Evolutionary conservation across 2,113 vertebrate genomes (phyloP).

Genomic region (Pelobates fuscus): DNA sequence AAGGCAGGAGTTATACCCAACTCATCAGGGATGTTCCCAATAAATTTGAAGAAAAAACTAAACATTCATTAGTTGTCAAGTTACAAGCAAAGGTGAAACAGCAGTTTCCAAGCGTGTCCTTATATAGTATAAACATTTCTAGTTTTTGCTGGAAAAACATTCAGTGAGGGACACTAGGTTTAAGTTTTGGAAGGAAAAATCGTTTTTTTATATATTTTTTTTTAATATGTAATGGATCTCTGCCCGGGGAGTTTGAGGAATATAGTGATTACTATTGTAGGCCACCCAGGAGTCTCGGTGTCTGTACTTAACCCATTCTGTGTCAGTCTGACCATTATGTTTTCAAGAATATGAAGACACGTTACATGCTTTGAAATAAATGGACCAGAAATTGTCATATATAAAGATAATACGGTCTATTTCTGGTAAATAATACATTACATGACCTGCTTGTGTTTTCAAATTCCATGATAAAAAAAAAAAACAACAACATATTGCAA

Average conservation of each 20-base stretch:
- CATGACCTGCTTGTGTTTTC: too few relatives aligned
- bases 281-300: constrained; percentile 4
- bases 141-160: constrained; percentile 23
- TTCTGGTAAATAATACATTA: too few relatives aligned
- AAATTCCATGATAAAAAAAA: too few relatives aligned
- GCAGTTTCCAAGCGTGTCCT: neutral
- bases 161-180: neutral
- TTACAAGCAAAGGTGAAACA: constrained; percentile 10
- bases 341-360: too few relatives aligned
- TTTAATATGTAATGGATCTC: constrained; percentile 16
- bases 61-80: neutral
- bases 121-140: constrained; percentile 33
- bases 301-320: neutral
- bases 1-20: constrained; percentile 6
- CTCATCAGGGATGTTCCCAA: constrained; percentile 35
- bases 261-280: neutral
- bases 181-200: constrained; percentile 1
- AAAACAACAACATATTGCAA: too few relatives aligned
- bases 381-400: neutral
- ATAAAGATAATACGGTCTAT: neutral
- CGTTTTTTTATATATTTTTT: neutral
- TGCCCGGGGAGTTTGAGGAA: constrained; percentile 14
- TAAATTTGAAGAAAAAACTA: constrained; percentile 3
- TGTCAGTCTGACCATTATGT: too few relatives aligned
- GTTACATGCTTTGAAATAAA: too few relatives aligned